Percentiles rank a stretch among this genome's conserved stretches.
Conservation (phyloP, 2,888 invertebrate species). For the Eremobia ochroleuca region DNA sequence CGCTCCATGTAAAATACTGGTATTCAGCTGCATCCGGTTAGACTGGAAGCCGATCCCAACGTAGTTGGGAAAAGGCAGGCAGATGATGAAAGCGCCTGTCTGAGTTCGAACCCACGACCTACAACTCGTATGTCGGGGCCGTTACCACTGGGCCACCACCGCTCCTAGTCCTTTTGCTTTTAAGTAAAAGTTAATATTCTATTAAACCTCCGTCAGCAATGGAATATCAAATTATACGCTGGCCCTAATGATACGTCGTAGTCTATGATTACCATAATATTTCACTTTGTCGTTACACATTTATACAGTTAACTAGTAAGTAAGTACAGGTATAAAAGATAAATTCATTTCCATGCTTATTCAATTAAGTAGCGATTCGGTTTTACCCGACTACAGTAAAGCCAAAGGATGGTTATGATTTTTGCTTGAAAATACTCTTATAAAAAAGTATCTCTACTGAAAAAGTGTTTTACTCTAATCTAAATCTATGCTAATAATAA, state of each 20-base stretch:
- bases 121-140: too few species aligned
- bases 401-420: not conserved
- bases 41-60: too few species aligned
- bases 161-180: not conserved
- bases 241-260: constrained; percentile 56
- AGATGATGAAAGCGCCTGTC: too few species aligned
- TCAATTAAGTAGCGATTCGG: constrained; percentile 16
- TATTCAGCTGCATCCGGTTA: too few species aligned
- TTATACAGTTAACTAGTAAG: constrained; percentile 26
- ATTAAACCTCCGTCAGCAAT: constrained; percentile 2
- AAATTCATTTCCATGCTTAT: constrained; percentile 45
- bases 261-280: constrained; percentile 50
- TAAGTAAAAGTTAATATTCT: too few species aligned
- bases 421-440: not conserved
- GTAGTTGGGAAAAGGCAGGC: too few species aligned
- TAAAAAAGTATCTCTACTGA: not conserved
- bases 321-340: constrained; percentile 21
- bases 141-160: too few species aligned
- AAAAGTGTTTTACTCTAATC: too few species aligned
- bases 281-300: constrained; percentile 47
- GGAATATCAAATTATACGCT: constrained; percentile 50
- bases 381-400: not conserved
- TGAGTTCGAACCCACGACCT: too few species aligned
- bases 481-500: too few species aligned
- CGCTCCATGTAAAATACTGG: too few species aligned